These are phyloP conservation scores for Dolichomitus sp. DNA, from an alignment of 2,888 invertebrate species.

Conservation along the genomic window DNA sequence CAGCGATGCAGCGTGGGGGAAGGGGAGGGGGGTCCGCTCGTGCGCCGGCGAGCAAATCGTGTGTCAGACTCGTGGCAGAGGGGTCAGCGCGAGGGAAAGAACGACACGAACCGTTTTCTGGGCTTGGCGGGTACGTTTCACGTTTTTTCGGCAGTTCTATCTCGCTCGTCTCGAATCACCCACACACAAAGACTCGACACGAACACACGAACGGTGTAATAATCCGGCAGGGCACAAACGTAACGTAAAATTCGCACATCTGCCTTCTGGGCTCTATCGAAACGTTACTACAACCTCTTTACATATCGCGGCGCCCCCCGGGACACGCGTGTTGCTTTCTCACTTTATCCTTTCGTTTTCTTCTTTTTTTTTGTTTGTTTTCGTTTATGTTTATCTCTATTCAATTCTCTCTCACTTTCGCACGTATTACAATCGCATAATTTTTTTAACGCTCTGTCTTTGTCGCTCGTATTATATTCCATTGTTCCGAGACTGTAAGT, in stretches of 20 bases:
- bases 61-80: conserved; percentile 85
- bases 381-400: not conserved
- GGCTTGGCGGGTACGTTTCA: conserved; percentile 83
- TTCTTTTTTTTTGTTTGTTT: conserved; percentile 18
- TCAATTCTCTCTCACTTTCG: not conserved
- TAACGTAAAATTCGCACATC: conserved; percentile 61
- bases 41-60: conserved; percentile 79
- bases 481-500: conserved; percentile 44
- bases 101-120: conserved; percentile 83
- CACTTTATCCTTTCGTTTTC: not conserved
- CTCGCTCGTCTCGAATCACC: conserved; percentile 37
- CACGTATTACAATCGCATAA: conserved; percentile 14
- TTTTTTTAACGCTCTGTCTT: not conserved
- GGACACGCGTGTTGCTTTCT: conserved; percentile 14
- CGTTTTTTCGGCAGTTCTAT: conserved; percentile 30
- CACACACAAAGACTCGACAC: not conserved
- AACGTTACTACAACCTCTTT: conserved; percentile 44
- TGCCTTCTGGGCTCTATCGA: conserved; percentile 50
- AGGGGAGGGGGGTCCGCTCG: conserved; percentile 70
- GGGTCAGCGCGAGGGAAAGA: conserved; percentile 84
- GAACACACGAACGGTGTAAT: conserved; percentile 25
- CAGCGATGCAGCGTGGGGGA: conserved; percentile 1
- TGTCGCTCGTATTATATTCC: conserved; percentile 29
- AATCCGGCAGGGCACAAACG: conserved; percentile 16
- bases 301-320: conserved; percentile 37